A percentile compares a stretch with the other conserved stretches of the same genome.
Evolutionary conservation across 2,797 vertebrate genomes (phyloP).

Genomic region (Myoxocephalus aenaeus): DNA sequence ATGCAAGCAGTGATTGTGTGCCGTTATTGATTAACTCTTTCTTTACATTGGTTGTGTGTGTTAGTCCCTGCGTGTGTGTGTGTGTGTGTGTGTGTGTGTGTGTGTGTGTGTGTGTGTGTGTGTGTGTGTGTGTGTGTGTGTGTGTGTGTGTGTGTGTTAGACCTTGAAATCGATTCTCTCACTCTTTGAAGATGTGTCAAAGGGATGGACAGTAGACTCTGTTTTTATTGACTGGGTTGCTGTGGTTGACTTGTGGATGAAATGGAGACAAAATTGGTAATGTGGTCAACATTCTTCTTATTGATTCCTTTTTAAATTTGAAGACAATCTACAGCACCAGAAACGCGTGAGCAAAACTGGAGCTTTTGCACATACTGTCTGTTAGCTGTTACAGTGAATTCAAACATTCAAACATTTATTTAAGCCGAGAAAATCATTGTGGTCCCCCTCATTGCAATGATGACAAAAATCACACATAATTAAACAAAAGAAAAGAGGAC

Average conservation of each 20-base stretch:
- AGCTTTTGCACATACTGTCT: conserved; percentile 29
- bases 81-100: conserved; percentile 37
- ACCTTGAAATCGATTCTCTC: conserved; percentile 68
- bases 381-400: conserved; percentile 34
- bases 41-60: conserved; percentile 32
- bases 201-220: conserved; percentile 69
- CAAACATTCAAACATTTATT: conserved; percentile 7
- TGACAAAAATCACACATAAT: not conserved
- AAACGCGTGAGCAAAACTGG: conserved; percentile 41
- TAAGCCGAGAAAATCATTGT: not conserved
- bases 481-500: not conserved
- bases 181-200: conserved; percentile 72
- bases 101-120: conserved; percentile 32
- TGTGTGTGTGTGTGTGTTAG: conserved; percentile 13
- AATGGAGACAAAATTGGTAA: conserved; percentile 73
- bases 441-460: not conserved
- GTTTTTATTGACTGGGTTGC: conserved; percentile 71
- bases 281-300: conserved; percentile 63
- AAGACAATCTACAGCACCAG: conserved; percentile 54
- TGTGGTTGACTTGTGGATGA: conserved; percentile 75
- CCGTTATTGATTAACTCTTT: conserved; percentile 52
- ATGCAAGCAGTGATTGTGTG: conserved; percentile 51
- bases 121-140: not conserved
- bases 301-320: conserved; percentile 67
- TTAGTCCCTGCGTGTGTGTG: conserved; percentile 14